Base-by-base conservation (phyloP, 2,113 vertebrate species). In the Burhinus oedicnemus region DNA sequence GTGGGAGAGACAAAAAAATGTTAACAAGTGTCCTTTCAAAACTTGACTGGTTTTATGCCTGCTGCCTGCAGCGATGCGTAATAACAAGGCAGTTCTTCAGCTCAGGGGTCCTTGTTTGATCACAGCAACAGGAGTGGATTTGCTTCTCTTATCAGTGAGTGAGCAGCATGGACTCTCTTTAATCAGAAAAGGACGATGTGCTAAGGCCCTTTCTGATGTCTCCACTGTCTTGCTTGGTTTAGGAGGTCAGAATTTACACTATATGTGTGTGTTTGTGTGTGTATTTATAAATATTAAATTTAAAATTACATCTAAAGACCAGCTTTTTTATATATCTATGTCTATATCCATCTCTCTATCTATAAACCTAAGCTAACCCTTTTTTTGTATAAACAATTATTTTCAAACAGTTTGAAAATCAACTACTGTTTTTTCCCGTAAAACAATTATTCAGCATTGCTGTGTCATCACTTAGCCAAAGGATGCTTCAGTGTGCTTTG, bases 21-120 rank as follows among this genome's bases (percentile, higher is more conserved):
- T 87, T 98, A 98, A 98, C 91, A 96, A 98, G 95, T 64, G 44
- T 21, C 27, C 21, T 96, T 70, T 76, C n/a, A 55, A 88, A 87
- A 88, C 70, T 32, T 94, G 78, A 64, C 79, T 89, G 61, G n/a
- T 42, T 98, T 97, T 97, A 90, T 88, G 93, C 89, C 52, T 80
- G 85, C 87, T 97, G 93, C 95, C 98, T 97, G 83, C 85, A 95
- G 97, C 11, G 97, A 65, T 32, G 96, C 98, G 97, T 97, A 97
- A 97, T 98, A 98, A 95, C 89, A 92, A 74, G 80, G 87, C 97
- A 81, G 47, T 92, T 97, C 94, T 96, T 93, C 97, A 64, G 52
- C 52, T 97, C 91, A 57, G 97, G 97, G 96, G 91, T 90, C 93
- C 85, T 85, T 88, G 26, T 98, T 98, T 98, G 97, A 98, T 98